phyloP scores from a whole-genome alignment of 2,888 invertebrate species.

The Zaprionus obscuricornis region DNA sequence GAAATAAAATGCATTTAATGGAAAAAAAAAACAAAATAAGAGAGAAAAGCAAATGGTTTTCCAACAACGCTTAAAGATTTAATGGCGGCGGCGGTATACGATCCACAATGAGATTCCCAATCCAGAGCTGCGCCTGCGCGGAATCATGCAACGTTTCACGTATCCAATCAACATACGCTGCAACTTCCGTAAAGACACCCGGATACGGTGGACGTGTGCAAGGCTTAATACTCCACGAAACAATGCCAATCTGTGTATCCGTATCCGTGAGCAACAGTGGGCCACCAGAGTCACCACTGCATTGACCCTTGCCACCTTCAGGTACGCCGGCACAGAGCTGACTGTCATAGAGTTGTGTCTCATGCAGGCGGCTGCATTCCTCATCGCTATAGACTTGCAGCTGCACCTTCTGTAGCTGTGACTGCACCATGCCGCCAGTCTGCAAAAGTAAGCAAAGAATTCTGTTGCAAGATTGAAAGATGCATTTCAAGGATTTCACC shows the following conservation, averaged over 20 bases:
- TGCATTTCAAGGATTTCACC: too few species aligned
- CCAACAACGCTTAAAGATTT: not conserved
- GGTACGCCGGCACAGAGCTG: constrained; percentile 84
- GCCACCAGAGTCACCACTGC: constrained; percentile 84
- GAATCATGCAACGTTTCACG: constrained; percentile 59
- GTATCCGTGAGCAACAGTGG: constrained; percentile 80
- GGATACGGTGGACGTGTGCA: constrained; percentile 83
- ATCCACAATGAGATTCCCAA: constrained; percentile 63
- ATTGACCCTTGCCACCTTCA: constrained; percentile 84
- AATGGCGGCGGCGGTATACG: constrained; percentile 68
- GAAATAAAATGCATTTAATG: constrained; percentile 53
- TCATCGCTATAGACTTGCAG: constrained; percentile 81
- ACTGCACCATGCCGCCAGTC: constrained; percentile 80
- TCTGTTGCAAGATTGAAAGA: too few species aligned
- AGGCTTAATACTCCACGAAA: constrained; percentile 84
- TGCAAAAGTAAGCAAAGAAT: too few species aligned
- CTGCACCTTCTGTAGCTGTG: constrained; percentile 81
- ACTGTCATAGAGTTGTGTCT: constrained; percentile 69
- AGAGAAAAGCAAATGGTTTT: constrained; percentile 3
- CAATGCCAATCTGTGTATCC: constrained; percentile 82
- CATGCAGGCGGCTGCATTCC: constrained; percentile 80
- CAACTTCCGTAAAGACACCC: constrained; percentile 83
- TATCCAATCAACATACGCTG: constrained; percentile 82
- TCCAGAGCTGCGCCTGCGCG: constrained; percentile 40
- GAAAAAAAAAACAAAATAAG: too few species aligned